These are phyloP conservation scores for Antheraea yamamai DNA, from an alignment of 2,888 invertebrate species.

Conservation along the genomic window DNA sequence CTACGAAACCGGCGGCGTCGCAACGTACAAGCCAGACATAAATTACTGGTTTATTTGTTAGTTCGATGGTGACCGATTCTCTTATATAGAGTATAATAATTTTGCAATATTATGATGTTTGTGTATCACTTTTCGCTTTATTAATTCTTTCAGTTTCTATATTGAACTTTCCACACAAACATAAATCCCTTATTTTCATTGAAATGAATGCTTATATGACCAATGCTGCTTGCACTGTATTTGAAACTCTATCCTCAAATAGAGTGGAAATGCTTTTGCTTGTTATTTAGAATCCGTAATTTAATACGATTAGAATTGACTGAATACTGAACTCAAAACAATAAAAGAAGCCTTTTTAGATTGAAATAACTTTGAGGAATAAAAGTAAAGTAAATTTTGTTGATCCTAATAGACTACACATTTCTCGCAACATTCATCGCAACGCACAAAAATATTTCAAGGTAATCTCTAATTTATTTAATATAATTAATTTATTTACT, in stretches of 20 bases:
- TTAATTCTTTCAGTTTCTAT: neutral
- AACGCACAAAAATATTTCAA: neutral
- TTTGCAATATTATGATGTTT: constrained; percentile 39
- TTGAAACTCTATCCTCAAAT: neutral
- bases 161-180: neutral
- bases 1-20: constrained; percentile 65
- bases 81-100: constrained; percentile 53
- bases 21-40: constrained; percentile 61
- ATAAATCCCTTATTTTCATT: neutral
- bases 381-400: neutral
- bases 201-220: too few relatives aligned
- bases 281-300: neutral
- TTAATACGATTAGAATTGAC: neutral
- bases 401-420: neutral
- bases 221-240: too few relatives aligned
- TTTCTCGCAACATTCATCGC: neutral
- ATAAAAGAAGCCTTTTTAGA: neutral
- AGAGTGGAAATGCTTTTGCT: neutral
- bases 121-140: neutral
- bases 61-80: constrained; percentile 48
- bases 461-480: neutral
- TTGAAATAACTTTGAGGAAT: neutral
- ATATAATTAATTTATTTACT: too few relatives aligned
- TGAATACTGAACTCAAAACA: neutral
- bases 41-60: constrained; percentile 49